Evolutionary conservation across 2,797 vertebrate genomes (phyloP), one percentile per base, ranked within the genome.

Genomic region (Myripristis murdjan): DNA sequence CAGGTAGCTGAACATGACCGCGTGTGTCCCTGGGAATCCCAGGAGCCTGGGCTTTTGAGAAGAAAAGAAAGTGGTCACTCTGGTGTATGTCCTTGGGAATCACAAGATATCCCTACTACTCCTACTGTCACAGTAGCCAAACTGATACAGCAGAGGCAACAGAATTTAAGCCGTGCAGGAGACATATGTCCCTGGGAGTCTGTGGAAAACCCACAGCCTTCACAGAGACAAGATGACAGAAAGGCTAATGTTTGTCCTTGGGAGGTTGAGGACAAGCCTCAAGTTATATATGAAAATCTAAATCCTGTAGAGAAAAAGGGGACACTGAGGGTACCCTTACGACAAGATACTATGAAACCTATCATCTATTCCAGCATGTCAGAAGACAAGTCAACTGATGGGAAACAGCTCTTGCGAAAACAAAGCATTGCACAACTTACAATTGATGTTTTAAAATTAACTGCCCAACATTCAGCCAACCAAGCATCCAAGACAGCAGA

Each of bases 171-270:
- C 79, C 61, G 0, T 41, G 3, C 66, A 24, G 16, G 23, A 57
- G 78, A 91, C 3, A 22, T 92, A 33, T 94, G 90, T 80, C 90
- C 91, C 11, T 94, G 91, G 93, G 93, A 95, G 11, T 77, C 64
- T 43, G 28, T 71, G 48, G 81, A 70, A 80, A 51, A 9, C 11
- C 15, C 24, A 4, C 52, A 90, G 55, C 80, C 88, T 35, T 68
- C 89, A 70, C 76, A 73, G 64, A 86, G 33, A 69, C 75, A 80
- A 33, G 92, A 83, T 39, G 88, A 61, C 52, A 79, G 85, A 33
- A 18, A 5, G 70, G 74, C 73, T 28, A 83, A 83, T 43, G 66
- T 91, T 28, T 92, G 74, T 59, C 79, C 90, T 0, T 90, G 88
- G 91, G 90, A 91, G 61, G 66, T 66, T 69, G 77, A 82, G 37